A percentile compares a stretch with the other conserved stretches of the same genome.
Evolutionary conservation across 1,140 invertebrate species (phyloP).

Genomic region (Ceratosolen solmsi): DNA sequence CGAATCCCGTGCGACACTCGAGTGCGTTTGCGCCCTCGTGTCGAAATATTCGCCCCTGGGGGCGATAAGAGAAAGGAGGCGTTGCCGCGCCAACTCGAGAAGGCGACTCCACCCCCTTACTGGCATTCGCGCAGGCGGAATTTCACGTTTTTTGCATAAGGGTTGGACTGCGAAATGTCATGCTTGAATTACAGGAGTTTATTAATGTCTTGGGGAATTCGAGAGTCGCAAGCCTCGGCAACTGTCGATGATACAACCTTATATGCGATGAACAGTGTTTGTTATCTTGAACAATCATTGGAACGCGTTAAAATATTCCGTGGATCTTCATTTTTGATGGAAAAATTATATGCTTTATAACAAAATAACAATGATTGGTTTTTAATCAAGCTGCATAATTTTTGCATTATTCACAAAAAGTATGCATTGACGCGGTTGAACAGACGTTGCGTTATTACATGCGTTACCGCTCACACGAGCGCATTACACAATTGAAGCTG

Average conservation of each 20-base stretch:
- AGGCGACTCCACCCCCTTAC: slow-evolving; percentile 34
- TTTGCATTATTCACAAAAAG: not conserved
- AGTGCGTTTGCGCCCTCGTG: slow-evolving; percentile 27
- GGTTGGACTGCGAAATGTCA: not conserved
- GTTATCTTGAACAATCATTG: no score
- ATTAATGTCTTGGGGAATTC: not conserved
- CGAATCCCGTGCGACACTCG: slow-evolving; percentile 10
- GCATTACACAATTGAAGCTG: not conserved
- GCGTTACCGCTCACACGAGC: not conserved
- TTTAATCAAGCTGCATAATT: no score
- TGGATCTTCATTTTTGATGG: no score
- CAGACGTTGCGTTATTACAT: not conserved
- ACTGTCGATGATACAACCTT: no score
- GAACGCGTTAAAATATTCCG: no score
- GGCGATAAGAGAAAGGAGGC: slow-evolving; percentile 8
- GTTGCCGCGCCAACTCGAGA: slow-evolving; percentile 19
- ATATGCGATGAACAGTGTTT: no score
- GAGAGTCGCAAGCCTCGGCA: no score
- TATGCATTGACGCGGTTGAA: not conserved
- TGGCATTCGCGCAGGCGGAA: not conserved
- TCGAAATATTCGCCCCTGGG: slow-evolving; percentile 21
- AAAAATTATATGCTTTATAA: no score
- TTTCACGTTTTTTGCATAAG: not conserved
- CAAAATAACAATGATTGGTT: no score
- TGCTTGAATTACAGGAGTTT: not conserved